Evolutionary conservation across 2,888 invertebrate genomes (phyloP).

Genomic region (Idaea aversata): DNA sequence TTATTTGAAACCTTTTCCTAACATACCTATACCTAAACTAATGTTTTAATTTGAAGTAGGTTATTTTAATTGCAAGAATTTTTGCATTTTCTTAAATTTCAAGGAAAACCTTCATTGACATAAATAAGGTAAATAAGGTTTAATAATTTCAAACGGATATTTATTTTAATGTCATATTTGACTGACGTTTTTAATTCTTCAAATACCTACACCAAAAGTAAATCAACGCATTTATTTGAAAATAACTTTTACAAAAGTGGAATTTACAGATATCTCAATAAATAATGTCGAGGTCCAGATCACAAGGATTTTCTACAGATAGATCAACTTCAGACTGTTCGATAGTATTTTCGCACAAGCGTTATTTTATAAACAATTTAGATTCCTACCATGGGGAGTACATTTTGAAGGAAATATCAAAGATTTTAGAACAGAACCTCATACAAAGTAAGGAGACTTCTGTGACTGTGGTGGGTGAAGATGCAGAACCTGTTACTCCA

Average conservation of each 20-base stretch:
- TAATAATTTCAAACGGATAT: no score
- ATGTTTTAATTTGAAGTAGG: not conserved
- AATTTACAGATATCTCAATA: not conserved
- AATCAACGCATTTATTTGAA: no score
- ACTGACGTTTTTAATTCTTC: not conserved
- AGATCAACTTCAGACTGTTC: slow-evolving; percentile 40
- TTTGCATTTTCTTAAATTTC: not conserved
- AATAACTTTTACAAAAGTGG: not conserved
- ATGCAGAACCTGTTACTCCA: slow-evolving; percentile 38
- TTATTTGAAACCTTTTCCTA: slow-evolving; percentile 6
- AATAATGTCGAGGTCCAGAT: not conserved
- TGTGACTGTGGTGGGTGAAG: slow-evolving; percentile 51
- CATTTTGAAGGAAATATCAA: slow-evolving; percentile 61
- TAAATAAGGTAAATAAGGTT: no score
- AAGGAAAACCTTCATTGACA: not conserved
- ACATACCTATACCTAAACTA: slow-evolving; percentile 10
- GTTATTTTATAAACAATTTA: slow-evolving; percentile 81
- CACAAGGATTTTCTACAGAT: slow-evolving; percentile 36
- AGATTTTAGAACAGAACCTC: slow-evolving; percentile 52
- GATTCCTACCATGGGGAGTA: slow-evolving; percentile 81
- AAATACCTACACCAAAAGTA: not conserved
- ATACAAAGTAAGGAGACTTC: slow-evolving; percentile 41
- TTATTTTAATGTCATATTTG: no score
- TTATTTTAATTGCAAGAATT: not conserved
- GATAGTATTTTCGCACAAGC: slow-evolving; percentile 62